Evolutionary conservation across 2,113 vertebrate species (phyloP).

Genomic region (Mastomys natalensis): DNA sequence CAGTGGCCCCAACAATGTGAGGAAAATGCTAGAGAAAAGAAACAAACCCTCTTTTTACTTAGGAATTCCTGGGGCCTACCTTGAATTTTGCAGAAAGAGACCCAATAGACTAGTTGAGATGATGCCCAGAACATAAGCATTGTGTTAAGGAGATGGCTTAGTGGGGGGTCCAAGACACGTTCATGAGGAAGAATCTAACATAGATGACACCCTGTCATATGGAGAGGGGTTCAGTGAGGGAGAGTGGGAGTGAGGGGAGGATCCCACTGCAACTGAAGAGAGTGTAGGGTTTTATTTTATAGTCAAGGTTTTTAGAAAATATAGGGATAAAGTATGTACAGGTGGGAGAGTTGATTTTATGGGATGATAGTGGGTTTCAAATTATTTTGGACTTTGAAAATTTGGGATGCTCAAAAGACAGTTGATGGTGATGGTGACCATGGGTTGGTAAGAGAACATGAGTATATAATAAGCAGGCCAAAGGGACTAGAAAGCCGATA

Average conservation of each 20-base stretch:
- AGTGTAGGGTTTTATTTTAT: neutral
- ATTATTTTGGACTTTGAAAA: neutral
- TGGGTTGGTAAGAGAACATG: neutral
- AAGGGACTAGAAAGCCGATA: neutral
- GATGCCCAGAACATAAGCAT: neutral
- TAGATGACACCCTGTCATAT: neutral
- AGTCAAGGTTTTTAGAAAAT: neutral
- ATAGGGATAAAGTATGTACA: neutral
- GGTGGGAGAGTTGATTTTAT: neutral
- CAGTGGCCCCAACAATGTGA: neutral
- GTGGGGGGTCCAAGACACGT: neutral
- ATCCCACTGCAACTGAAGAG: neutral
- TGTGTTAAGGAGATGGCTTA: neutral
- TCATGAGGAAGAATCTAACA: neutral
- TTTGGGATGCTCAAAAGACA: neutral
- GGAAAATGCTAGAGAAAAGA: neutral
- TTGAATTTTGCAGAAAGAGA: neutral
- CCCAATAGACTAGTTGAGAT: neutral
- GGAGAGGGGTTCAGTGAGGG: rapidly evolving
- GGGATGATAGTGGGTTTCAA: neutral
- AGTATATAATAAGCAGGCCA: neutral
- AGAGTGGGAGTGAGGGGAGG: neutral
- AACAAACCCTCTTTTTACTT: neutral
- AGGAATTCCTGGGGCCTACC: neutral
- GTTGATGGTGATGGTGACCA: neutral